phyloP scores from a whole-genome alignment of 2,888 invertebrate species.

The Chironomus tentans region DNA sequence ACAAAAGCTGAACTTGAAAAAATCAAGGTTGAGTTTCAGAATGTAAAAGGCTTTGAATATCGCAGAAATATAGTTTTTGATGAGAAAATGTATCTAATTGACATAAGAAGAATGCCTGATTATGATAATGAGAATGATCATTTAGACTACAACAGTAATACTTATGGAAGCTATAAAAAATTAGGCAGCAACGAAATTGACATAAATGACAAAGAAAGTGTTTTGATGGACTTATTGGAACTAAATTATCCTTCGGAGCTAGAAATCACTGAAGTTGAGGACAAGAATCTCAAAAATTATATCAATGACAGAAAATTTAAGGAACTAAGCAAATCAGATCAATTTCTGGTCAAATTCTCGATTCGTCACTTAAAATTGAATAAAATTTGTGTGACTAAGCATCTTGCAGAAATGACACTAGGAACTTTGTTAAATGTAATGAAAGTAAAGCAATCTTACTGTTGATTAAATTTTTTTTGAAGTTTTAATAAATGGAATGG shows the following conservation, averaged over 20 bases:
- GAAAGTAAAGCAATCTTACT: too few species aligned
- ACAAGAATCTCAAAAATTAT: background rate
- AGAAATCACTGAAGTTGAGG: conserved; percentile 4
- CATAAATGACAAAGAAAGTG: background rate
- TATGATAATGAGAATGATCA: background rate
- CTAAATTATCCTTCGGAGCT: conserved; percentile 20
- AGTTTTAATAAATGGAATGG: too few species aligned
- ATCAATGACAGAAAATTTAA: conserved; percentile 28
- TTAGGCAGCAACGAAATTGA: background rate
- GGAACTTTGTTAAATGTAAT: too few species aligned
- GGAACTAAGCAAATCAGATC: conserved; percentile 14
- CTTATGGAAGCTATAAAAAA: background rate
- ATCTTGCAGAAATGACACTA: too few species aligned
- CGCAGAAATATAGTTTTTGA: background rate
- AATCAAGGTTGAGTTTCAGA: background rate
- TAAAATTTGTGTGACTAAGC: too few species aligned
- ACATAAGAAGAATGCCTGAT: background rate
- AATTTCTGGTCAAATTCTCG: background rate
- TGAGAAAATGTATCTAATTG: conserved; percentile 7
- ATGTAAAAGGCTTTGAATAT: background rate
- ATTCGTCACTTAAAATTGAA: background rate
- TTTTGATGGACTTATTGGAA: background rate
- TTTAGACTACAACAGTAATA: background rate
- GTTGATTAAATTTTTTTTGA: too few species aligned
- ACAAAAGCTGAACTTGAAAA: conserved; percentile 27